Percentiles rank a stretch among this genome's conserved stretches.
Conservation (phyloP, 2,888 invertebrate genomes). For the Lepidochrysops patricia region DNA sequence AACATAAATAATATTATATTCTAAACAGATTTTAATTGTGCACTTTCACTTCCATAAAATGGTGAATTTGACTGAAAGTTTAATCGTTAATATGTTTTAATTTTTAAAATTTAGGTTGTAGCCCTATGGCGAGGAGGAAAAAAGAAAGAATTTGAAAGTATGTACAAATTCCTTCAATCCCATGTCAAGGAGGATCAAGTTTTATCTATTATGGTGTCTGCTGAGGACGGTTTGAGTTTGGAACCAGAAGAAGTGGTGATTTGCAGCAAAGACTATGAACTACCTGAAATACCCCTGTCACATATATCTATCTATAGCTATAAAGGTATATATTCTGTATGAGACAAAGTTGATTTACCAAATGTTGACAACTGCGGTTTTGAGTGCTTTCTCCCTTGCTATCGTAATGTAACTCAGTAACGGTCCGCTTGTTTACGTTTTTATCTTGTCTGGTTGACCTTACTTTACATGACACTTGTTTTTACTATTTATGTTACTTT, state of each 20-base stretch:
- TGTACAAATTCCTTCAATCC: slow-evolving; percentile 43
- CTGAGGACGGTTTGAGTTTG: slow-evolving; percentile 50
- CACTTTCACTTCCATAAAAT: no score
- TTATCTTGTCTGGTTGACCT: no score
- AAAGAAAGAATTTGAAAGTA: slow-evolving; percentile 46
- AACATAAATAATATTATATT: no score
- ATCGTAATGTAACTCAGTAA: no score
- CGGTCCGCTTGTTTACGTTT: no score
- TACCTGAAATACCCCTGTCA: slow-evolving; percentile 56
- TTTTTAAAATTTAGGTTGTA: slow-evolving; percentile 41
- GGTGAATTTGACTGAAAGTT: no score
- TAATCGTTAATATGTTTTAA: not conserved
- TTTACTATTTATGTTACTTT: no score
- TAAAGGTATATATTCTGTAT: slow-evolving; percentile 35
- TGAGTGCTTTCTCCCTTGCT: no score
- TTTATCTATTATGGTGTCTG: slow-evolving; percentile 46
- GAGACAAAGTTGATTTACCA: no score
- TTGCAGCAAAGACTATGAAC: slow-evolving; percentile 44
- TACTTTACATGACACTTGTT: no score
- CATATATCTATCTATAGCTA: slow-evolving; percentile 51
- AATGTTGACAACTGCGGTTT: no score
- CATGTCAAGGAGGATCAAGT: slow-evolving; percentile 40
- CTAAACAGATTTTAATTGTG: no score
- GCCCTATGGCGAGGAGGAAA: slow-evolving; percentile 62
- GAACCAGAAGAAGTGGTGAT: slow-evolving; percentile 56